These are phyloP conservation scores for Poecilia latipinna DNA, from an alignment of 2,113 vertebrate species.

Conservation along the genomic window DNA sequence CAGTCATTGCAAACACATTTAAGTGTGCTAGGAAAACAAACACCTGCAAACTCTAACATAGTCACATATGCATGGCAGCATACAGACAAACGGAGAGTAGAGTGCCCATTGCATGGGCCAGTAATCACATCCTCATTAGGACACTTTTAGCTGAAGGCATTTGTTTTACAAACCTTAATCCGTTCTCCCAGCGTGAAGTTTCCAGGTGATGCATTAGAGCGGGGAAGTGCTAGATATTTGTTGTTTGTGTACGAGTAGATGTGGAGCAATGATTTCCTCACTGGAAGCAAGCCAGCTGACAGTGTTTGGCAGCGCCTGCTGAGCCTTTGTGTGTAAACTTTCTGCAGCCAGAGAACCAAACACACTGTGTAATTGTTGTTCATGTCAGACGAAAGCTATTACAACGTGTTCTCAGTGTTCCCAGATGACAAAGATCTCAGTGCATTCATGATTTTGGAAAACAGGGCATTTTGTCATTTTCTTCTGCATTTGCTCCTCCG, in stretches of 20 bases:
- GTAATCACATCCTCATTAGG: slow-evolving; percentile 69
- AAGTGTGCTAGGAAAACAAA: slow-evolving; percentile 5
- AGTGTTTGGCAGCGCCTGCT: slow-evolving; percentile 65
- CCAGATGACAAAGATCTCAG: slow-evolving; percentile 58
- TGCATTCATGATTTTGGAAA: slow-evolving; percentile 48
- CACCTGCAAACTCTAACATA: slow-evolving; percentile 22
- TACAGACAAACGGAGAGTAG: slow-evolving; percentile 26
- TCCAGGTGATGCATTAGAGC: slow-evolving; percentile 68
- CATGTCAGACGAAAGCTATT: slow-evolving; percentile 53
- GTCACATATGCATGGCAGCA: slow-evolving; percentile 36
- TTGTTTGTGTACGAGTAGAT: slow-evolving; percentile 46
- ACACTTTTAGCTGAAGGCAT: slow-evolving; percentile 61
- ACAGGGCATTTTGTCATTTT: slow-evolving; percentile 49
- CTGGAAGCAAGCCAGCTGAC: slow-evolving; percentile 71
- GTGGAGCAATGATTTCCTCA: slow-evolving; percentile 46
- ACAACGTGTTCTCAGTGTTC: slow-evolving; percentile 46
- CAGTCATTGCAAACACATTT: slow-evolving; percentile 6
- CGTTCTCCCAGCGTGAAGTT: slow-evolving; percentile 49
- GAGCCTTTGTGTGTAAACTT: slow-evolving; percentile 73
- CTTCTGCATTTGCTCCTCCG: slow-evolving; percentile 39
- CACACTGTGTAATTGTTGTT: slow-evolving; percentile 68
- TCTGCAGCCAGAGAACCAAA: slow-evolving; percentile 57
- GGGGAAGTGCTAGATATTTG: slow-evolving; percentile 42
- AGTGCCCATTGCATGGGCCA: slow-evolving; percentile 43
- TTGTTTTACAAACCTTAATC: slow-evolving; percentile 74